Percentiles rank a stretch among this genome's conserved stretches.
phyloP scores from a whole-genome alignment of 2,888 invertebrate species.

The Noctua pronuba region DNA sequence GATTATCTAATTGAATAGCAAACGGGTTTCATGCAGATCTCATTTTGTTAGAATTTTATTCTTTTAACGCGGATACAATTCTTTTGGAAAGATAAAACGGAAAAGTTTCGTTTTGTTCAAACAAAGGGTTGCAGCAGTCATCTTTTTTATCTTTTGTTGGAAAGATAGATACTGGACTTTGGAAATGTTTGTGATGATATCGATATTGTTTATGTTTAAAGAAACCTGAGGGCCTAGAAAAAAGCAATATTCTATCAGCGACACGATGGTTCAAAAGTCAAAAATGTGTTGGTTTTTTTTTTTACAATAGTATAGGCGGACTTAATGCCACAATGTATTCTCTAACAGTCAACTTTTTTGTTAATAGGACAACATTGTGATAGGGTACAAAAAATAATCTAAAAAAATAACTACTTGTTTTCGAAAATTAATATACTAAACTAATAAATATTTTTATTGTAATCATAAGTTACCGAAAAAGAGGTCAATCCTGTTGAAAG shows the following conservation, averaged over 20 bases:
- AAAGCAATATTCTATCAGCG: neutral
- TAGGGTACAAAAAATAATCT: no score
- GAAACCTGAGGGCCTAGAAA: neutral
- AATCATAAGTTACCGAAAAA: no score
- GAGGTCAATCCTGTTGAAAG: no score
- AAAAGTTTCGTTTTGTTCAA: slow-evolving; percentile 57
- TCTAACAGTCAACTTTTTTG: no score
- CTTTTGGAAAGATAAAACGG: slow-evolving; percentile 57
- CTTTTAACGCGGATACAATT: slow-evolving; percentile 58
- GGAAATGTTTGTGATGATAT: neutral
- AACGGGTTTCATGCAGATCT: slow-evolving; percentile 60
- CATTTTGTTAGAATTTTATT: slow-evolving; percentile 55
- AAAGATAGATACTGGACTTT: slow-evolving; percentile 2
- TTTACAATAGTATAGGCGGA: no score
- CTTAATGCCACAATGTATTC: no score
- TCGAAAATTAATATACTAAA: no score
- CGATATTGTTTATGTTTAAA: neutral
- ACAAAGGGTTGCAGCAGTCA: slow-evolving; percentile 54
- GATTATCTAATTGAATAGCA: slow-evolving; percentile 66
- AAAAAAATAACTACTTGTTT: no score
- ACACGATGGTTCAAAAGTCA: neutral
- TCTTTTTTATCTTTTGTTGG: slow-evolving; percentile 38
- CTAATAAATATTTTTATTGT: no score
- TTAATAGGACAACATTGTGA: no score
- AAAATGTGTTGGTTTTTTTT: neutral